Percentiles rank a stretch among this genome's conserved stretches.
phyloP scores from a whole-genome alignment of 2,113 vertebrate genomes.

The Regulus satrapa region DNA sequence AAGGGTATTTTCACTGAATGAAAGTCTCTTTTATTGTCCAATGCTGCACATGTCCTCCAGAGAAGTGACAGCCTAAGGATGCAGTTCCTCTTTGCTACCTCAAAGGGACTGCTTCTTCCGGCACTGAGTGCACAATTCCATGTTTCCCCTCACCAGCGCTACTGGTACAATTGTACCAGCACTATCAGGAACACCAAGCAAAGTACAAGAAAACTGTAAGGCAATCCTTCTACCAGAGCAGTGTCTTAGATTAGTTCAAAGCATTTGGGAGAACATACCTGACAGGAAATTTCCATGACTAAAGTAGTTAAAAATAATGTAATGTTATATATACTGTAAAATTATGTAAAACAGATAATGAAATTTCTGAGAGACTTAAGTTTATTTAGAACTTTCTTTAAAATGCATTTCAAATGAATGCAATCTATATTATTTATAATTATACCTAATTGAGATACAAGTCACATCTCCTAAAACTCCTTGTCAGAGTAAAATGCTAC shows the following conservation, averaged over 20 bases:
- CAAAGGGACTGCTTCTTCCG: not conserved
- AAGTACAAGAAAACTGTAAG: not conserved
- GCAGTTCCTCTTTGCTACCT: not conserved
- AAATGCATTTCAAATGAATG: not conserved
- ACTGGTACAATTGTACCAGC: too few species aligned
- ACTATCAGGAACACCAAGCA: not conserved
- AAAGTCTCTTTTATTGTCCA: not conserved
- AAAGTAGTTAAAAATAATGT: not conserved
- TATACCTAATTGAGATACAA: not conserved
- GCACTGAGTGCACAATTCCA: not conserved
- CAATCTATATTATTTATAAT: not conserved
- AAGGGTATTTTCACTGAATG: not conserved
- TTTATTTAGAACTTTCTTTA: not conserved
- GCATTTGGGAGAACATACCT: not conserved
- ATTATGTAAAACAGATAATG: not conserved
- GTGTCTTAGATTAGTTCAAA: not conserved
- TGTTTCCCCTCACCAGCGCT: not conserved
- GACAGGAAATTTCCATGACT: not conserved
- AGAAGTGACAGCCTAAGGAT: not conserved
- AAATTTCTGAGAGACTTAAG: not conserved
- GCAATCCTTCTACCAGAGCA: not conserved
- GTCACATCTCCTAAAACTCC: not conserved
- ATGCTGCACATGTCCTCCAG: not conserved
- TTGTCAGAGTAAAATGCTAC: not conserved
- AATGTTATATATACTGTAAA: not conserved